Percentiles rank a stretch among this genome's conserved stretches.
Evolutionary conservation across 2,797 vertebrate species (phyloP).

Genomic region (Cheirogaleus major): DNA sequence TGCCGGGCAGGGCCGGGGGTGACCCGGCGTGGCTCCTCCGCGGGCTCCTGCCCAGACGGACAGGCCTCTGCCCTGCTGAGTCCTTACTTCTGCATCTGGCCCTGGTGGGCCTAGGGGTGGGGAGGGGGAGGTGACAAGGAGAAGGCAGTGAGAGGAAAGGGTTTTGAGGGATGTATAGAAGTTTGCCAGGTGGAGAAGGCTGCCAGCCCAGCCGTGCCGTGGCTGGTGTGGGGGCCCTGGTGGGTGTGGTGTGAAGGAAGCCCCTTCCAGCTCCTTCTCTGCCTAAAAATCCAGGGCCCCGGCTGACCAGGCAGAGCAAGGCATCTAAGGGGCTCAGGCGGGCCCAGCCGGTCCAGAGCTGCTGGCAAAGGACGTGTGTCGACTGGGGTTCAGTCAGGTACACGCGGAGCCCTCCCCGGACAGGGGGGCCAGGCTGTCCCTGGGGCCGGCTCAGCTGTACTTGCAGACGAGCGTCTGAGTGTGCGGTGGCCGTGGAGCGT

Average conservation of each 20-base stretch:
- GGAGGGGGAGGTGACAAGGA: neutral
- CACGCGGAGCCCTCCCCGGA: rapidly evolving
- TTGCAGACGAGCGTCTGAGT: too few relatives aligned
- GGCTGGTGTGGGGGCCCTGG: neutral
- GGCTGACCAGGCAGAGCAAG: neutral
- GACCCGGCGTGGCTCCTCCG: neutral
- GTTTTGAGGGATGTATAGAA: neutral
- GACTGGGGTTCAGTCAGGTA: neutral
- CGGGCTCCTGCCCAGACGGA: rapidly evolving
- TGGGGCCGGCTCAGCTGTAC: too few relatives aligned
- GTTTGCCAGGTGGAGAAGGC: neutral
- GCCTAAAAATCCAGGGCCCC: rapidly evolving
- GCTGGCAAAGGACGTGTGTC: rapidly evolving
- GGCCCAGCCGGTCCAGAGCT: rapidly evolving
- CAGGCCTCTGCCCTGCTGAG: neutral
- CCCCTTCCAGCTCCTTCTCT: rapidly evolving
- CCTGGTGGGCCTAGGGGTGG: neutral
- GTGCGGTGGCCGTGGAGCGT: neutral
- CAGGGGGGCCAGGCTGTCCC: too few relatives aligned
- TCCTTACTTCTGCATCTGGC: neutral
- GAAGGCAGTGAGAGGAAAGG: too few relatives aligned
- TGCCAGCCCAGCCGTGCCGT: neutral
- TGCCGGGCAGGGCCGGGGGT: too few relatives aligned
- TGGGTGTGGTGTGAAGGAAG: neutral
- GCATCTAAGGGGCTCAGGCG: neutral